phyloP scores from a whole-genome alignment of 2,113 vertebrate genomes.

The Rhinolophus sinicus region DNA sequence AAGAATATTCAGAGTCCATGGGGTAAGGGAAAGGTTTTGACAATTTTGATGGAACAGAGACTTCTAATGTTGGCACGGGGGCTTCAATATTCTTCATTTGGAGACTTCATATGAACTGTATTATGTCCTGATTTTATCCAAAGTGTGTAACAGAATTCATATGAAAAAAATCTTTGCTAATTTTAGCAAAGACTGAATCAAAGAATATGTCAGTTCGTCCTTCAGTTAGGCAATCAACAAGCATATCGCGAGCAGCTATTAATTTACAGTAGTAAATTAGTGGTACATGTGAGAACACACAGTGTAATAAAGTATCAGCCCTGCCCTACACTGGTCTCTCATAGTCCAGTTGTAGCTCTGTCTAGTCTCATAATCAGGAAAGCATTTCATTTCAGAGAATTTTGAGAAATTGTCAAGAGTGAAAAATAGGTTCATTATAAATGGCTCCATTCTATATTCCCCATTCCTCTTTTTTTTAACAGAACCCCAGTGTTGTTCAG shows the following conservation, averaged over 20 bases:
- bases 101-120: background rate
- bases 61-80: background rate
- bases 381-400: conserved; percentile 9
- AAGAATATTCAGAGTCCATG: background rate
- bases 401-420: background rate
- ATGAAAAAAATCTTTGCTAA: background rate
- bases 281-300: background rate
- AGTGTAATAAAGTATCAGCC: background rate
- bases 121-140: background rate
- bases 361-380: background rate
- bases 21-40: background rate
- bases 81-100: background rate
- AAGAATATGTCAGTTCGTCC: conserved; percentile 4
- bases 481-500: background rate
- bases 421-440: conserved; percentile 21
- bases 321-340: background rate
- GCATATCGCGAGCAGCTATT: background rate
- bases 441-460: background rate
- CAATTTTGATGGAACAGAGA: background rate
- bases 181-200: conserved; percentile 21
- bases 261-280: background rate
- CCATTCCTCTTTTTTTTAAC: conserved; percentile 1
- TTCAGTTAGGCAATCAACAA: background rate
- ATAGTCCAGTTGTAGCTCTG: background rate
- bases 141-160: background rate